Percentiles rank a stretch among this genome's conserved stretches.
Evolutionary conservation across 2,797 vertebrate species (phyloP).

Genomic region (Onychomys torridus): DNA sequence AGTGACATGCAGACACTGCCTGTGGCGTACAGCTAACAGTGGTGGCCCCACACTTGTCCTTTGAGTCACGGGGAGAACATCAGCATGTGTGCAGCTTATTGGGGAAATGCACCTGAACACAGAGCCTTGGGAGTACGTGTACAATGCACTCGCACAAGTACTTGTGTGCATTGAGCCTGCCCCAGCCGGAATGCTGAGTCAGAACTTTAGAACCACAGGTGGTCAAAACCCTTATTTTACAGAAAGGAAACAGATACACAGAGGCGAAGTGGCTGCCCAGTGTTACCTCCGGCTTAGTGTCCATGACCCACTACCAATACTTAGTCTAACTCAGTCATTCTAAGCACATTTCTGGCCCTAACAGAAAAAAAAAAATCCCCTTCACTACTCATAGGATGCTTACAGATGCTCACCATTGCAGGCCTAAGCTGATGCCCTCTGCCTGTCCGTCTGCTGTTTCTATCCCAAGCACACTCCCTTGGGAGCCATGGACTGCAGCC

Average conservation of each 20-base stretch:
- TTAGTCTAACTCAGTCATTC: background rate
- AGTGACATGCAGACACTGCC: background rate
- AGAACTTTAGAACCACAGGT: background rate
- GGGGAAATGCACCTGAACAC: background rate
- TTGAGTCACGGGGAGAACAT: background rate
- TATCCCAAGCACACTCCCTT: accelerated
- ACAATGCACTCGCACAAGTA: accelerated
- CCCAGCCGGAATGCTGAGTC: accelerated
- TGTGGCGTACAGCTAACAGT: accelerated
- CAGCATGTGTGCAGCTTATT: accelerated
- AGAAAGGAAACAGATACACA: background rate
- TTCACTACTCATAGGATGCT: accelerated
- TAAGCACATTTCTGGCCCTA: background rate
- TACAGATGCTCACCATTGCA: accelerated
- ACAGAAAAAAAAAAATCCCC: background rate
- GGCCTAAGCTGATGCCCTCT: background rate
- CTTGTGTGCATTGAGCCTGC: background rate
- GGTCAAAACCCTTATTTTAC: background rate
- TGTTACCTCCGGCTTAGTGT: background rate
- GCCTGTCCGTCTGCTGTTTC: background rate
- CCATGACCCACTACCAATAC: background rate
- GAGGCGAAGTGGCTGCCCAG: background rate
- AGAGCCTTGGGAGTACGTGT: accelerated
- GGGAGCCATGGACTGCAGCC: background rate
- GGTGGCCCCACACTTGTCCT: background rate